A percentile compares a stretch with the other conserved stretches of the same genome.
Conservation (phyloP, 2,797 vertebrate genomes). For the Melanotaenia nigrans region DNA sequence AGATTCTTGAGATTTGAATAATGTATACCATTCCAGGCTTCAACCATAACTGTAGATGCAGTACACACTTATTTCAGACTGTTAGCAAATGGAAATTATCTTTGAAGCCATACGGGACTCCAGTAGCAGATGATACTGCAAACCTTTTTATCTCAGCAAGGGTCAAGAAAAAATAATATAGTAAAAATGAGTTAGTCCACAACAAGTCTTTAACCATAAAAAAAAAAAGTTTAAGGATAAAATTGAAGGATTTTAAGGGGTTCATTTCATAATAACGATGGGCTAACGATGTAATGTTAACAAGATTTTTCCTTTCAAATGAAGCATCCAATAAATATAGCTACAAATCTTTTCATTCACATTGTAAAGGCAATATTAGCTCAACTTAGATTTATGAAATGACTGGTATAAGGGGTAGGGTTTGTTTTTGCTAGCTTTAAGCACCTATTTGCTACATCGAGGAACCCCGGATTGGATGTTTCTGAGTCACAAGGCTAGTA, state of each 20-base stretch:
- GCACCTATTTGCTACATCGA: no score
- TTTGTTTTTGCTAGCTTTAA: no score
- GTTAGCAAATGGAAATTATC: no score
- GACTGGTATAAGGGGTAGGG: background rate
- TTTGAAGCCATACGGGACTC: no score
- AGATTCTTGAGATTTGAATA: background rate
- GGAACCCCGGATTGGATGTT: background rate
- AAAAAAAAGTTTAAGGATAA: no score
- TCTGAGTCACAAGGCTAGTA: conserved; percentile 2
- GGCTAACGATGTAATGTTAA: conserved; percentile 20
- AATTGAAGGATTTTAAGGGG: no score
- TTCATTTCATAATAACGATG: conserved; percentile 3
- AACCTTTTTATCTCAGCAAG: background rate
- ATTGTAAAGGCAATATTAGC: background rate
- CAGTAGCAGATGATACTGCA: no score
- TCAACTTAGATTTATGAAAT: background rate
- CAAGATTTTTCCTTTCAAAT: conserved; percentile 1
- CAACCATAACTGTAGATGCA: background rate
- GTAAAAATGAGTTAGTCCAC: no score
- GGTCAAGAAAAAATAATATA: no score
- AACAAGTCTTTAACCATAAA: no score
- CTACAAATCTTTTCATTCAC: background rate
- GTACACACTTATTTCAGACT: background rate
- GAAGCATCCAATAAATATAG: background rate
- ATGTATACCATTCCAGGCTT: background rate